Conservation (phyloP, 2,113 vertebrate species). For the Catharus minimus region DNA sequence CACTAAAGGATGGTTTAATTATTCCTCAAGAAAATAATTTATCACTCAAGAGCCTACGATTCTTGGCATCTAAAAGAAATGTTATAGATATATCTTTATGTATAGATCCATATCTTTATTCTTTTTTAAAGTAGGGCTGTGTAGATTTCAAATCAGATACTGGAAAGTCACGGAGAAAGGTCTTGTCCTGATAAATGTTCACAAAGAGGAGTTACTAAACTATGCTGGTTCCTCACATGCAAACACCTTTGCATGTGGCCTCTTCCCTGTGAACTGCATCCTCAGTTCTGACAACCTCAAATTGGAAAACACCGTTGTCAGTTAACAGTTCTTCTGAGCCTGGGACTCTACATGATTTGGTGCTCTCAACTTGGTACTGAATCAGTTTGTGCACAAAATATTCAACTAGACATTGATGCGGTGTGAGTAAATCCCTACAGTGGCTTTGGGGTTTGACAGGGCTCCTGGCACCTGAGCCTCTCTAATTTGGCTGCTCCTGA, state of each 20-base stretch:
- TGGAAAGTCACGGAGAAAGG: neutral
- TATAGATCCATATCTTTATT: too few species aligned
- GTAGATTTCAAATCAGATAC: neutral
- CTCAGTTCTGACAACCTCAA: neutral
- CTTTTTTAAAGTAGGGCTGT: neutral
- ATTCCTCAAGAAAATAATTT: neutral
- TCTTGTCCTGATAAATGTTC: neutral
- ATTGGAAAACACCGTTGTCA: neutral
- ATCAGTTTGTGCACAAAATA: neutral
- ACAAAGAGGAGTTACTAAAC: neutral
- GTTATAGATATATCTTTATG: neutral
- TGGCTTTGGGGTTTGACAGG: neutral
- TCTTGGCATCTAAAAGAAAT: slow-evolving; percentile 13
- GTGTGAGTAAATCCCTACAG: neutral
- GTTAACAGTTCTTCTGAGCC: neutral
- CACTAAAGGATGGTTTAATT: neutral
- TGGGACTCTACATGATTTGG: neutral
- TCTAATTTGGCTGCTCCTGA: neutral
- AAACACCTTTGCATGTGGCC: neutral
- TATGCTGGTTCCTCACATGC: neutral
- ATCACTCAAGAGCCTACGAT: neutral
- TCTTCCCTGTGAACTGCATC: neutral
- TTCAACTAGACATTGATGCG: neutral
- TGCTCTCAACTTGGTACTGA: neutral
- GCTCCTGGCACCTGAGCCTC: neutral